Conservation (phyloP, 2,888 invertebrate genomes). For the Nasonovia ribisnigri region DNA sequence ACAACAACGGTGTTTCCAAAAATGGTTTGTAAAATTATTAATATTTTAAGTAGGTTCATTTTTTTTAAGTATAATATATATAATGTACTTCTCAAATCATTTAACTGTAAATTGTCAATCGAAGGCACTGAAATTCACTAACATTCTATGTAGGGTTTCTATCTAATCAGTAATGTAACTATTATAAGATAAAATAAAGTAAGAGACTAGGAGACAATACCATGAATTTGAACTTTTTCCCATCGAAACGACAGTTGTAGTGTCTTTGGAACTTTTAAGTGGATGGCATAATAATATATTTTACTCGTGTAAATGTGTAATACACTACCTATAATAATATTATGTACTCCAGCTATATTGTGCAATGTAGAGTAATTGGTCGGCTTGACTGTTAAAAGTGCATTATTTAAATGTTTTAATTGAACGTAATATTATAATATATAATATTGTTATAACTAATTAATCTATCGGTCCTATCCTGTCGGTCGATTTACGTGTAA, state of each 20-base stretch:
- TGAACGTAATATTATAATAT: no score
- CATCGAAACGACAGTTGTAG: background rate
- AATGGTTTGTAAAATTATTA: background rate
- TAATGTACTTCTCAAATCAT: background rate
- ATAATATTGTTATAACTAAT: no score
- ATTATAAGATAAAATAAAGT: background rate
- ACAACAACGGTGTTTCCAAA: background rate
- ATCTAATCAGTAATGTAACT: background rate
- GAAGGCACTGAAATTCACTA: background rate
- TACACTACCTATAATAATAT: background rate
- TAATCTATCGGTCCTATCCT: no score
- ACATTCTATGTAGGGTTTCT: background rate
- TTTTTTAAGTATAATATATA: background rate
- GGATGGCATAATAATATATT: background rate
- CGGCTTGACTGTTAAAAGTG: background rate
- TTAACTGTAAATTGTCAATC: background rate
- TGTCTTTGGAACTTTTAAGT: background rate
- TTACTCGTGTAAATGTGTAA: background rate
- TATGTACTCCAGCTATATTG: background rate
- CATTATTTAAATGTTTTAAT: background rate
- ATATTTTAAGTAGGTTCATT: background rate
- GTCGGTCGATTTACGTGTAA: background rate
- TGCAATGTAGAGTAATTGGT: background rate
- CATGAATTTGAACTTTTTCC: background rate
- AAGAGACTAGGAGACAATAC: background rate